Evolutionary conservation across 1,140 invertebrate genomes (phyloP).

Genomic region (Conus ventricosus): DNA sequence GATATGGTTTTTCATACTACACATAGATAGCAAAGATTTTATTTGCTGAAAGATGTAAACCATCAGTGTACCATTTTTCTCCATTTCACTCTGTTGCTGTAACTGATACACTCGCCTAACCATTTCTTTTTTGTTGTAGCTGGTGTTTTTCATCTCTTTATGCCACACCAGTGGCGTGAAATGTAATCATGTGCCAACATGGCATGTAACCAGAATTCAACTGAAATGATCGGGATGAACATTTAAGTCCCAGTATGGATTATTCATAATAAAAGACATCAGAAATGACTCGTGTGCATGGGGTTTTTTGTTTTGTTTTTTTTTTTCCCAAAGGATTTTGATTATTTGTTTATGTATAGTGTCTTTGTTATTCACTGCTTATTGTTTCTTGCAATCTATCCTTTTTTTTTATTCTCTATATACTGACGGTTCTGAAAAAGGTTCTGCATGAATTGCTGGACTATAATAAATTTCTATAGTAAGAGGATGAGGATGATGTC

Average conservation of each 20-base stretch:
- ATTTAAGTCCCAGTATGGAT: background rate
- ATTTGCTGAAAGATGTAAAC: background rate
- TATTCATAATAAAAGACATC: constrained; percentile 25
- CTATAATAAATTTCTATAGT: too few relatives aligned
- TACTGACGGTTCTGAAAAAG: too few relatives aligned
- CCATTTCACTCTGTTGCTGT: background rate
- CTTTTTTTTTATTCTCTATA: too few relatives aligned
- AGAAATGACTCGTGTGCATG: background rate
- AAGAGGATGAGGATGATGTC: too few relatives aligned
- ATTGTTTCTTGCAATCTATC: too few relatives aligned
- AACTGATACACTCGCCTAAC: background rate
- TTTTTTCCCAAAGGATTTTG: background rate
- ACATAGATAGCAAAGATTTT: background rate
- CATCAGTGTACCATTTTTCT: background rate
- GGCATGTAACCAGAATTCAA: constrained; percentile 14
- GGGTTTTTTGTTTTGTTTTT: background rate
- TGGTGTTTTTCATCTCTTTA: background rate
- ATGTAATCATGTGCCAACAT: constrained; percentile 1
- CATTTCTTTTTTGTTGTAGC: background rate
- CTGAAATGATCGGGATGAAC: background rate
- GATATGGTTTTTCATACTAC: background rate
- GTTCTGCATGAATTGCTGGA: too few relatives aligned
- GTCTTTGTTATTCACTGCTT: too few relatives aligned
- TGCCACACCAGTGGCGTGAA: background rate
- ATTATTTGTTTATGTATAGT: too few relatives aligned